Conservation (phyloP, 2,797 vertebrate species). For the Lates japonicus region DNA sequence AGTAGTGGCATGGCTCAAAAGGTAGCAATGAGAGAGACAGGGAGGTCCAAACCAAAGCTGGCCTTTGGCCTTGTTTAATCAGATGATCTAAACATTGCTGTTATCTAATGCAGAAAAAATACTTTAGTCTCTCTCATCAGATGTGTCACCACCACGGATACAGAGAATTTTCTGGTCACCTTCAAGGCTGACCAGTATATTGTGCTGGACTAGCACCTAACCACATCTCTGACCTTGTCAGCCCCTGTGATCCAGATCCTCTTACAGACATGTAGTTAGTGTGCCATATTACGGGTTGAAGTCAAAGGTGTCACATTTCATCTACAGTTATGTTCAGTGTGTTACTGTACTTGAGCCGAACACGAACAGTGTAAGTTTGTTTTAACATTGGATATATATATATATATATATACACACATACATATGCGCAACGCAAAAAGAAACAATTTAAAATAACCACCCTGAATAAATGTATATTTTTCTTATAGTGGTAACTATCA, state of each 20-base stretch:
- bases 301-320: slow-evolving; percentile 43
- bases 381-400: background rate
- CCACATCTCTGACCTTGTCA: slow-evolving; percentile 59
- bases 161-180: slow-evolving; percentile 35
- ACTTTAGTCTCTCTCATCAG: background rate
- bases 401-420: background rate
- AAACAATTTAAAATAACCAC: background rate
- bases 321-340: slow-evolving; percentile 3
- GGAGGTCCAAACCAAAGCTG: background rate
- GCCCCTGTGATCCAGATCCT: slow-evolving; percentile 51
- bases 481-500: background rate
- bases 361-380: background rate
- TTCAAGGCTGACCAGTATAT: slow-evolving; percentile 50
- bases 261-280: slow-evolving; percentile 32
- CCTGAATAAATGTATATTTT: background rate
- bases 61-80: background rate
- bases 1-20: background rate
- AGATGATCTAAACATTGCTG: background rate
- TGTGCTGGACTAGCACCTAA: slow-evolving; percentile 47
- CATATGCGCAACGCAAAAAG: background rate
- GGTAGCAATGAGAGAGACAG: background rate
- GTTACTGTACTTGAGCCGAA: background rate
- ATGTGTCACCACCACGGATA: background rate
- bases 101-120: background rate
- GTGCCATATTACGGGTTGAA: slow-evolving; percentile 38